Conservation (phyloP, 2,797 vertebrate species). For the Acanthornis magna region DNA sequence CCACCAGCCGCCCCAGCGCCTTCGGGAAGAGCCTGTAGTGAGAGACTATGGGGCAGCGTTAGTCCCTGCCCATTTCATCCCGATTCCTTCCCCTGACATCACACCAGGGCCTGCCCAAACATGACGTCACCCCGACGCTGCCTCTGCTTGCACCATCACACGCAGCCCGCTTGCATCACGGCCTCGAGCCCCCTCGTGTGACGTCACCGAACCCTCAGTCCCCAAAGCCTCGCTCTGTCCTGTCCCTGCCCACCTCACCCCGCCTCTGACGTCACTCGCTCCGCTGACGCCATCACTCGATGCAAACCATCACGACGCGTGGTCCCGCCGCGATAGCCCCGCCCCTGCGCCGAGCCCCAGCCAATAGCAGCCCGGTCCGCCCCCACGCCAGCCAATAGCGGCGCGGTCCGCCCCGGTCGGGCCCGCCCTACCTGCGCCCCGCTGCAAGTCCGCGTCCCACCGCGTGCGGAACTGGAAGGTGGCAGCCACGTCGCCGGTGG, state of each 20-base stretch:
- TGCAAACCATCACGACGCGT: accelerated
- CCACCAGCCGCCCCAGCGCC: slow-evolving; percentile 91
- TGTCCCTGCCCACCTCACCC: accelerated
- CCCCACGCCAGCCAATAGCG: background rate
- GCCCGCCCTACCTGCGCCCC: slow-evolving; percentile 58
- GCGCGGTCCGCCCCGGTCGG: background rate
- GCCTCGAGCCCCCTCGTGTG: background rate
- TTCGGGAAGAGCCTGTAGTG: slow-evolving; percentile 97
- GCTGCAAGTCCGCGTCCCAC: slow-evolving; percentile 86
- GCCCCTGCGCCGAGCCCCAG: background rate
- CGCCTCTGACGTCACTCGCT: background rate
- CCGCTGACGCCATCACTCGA: accelerated
- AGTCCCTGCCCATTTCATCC: accelerated
- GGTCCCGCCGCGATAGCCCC: background rate
- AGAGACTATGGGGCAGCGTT: slow-evolving; percentile 78
- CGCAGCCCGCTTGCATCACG: accelerated
- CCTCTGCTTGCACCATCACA: accelerated
- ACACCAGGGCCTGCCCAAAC: background rate
- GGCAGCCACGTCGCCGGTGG: slow-evolving; percentile 89
- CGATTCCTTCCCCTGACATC: background rate
- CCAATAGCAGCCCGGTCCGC: background rate
- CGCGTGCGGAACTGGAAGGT: slow-evolving; percentile 93
- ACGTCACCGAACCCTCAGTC: background rate
- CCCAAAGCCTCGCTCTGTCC: background rate
- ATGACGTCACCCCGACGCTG: accelerated